Base-by-base conservation (phyloP, 2,888 invertebrate species). In the Nomada fucata region DNA sequence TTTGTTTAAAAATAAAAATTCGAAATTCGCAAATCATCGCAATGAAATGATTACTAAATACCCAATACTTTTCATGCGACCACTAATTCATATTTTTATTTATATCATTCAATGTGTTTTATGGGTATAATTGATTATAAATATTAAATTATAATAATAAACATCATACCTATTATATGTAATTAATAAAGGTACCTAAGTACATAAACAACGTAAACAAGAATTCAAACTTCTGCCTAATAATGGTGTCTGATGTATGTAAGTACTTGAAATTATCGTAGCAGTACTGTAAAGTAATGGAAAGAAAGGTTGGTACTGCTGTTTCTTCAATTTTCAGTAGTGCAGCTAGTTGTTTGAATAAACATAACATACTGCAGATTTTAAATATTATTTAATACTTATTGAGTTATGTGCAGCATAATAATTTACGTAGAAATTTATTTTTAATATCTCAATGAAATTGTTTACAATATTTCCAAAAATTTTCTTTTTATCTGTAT, bases 241-340 rank as follows among this genome's bases (percentile, higher is more conserved):
- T 15, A 55, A 55, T 20, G 23, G 11, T 20, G 2, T 15, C 23
- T 11, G 18, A 52, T 18, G n/a, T 9, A 9, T 4, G 18, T 20
- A 55, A 69, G 44, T 68, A n/a, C n/a, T 55, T 42, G 18, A 63
- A 29, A 20, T 59, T 72, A 72, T 11, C 5, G 2, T 23, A 47
- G 18, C 23, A 61, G 3, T 47, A 15, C 15, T 47, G 15, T 15
- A 3, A 47, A 47, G 15, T 47, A 2, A 15, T 50, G 20, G 36
- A 44, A 7, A 42, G 11, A 18, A 71, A 42, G 29, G 68, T 80
- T 80, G 80, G 80, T 20, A 72, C n/a, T 11, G 42, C 55, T 80
- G 67, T 3, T 15, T 55, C n/a, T 65, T 11, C 15, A 70, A 26
- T 18, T 47, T 70, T 57, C 15, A 20, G 10, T n/a, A 64, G 11